phyloP scores from a whole-genome alignment of 2,888 invertebrate genomes.

The Chrysolina oricalcia region DNA sequence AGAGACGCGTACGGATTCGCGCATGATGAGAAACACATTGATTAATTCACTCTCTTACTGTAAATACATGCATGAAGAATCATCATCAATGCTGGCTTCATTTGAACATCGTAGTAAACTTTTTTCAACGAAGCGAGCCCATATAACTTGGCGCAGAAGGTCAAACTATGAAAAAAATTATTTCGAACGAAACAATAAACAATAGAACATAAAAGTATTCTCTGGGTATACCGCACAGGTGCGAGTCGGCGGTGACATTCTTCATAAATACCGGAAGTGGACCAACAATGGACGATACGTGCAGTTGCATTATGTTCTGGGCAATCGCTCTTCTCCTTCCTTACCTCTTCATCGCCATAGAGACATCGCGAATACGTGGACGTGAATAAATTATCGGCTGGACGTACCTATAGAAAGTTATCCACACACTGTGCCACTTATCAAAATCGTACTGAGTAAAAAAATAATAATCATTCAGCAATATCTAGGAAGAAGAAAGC shows the following conservation, averaged over 20 bases:
- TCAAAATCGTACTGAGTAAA: slow-evolving; percentile 7
- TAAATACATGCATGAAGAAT: slow-evolving; percentile 27
- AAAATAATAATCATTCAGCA: slow-evolving; percentile 8
- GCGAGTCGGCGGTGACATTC: slow-evolving; percentile 59
- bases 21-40: neutral
- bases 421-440: slow-evolving; percentile 17
- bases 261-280: slow-evolving; percentile 68
- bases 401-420: slow-evolving; percentile 30
- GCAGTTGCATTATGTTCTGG: slow-evolving; percentile 67
- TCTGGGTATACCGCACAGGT: slow-evolving; percentile 56
- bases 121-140: slow-evolving; percentile 25
- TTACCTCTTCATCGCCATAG: slow-evolving; percentile 54
- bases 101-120: slow-evolving; percentile 20
- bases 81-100: slow-evolving; percentile 21
- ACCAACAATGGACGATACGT: slow-evolving; percentile 68
- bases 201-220: slow-evolving; percentile 51
- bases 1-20: neutral
- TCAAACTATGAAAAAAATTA: slow-evolving; percentile 38
- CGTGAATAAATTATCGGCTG: slow-evolving; percentile 63
- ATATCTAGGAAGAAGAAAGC: neutral
- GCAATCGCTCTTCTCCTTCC: slow-evolving; percentile 59
- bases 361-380: slow-evolving; percentile 61
- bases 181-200: slow-evolving; percentile 53
- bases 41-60: neutral
- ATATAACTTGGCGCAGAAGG: slow-evolving; percentile 22